Evolutionary conservation across 2,797 vertebrate genomes (phyloP).

Genomic region (Falco cherrug): DNA sequence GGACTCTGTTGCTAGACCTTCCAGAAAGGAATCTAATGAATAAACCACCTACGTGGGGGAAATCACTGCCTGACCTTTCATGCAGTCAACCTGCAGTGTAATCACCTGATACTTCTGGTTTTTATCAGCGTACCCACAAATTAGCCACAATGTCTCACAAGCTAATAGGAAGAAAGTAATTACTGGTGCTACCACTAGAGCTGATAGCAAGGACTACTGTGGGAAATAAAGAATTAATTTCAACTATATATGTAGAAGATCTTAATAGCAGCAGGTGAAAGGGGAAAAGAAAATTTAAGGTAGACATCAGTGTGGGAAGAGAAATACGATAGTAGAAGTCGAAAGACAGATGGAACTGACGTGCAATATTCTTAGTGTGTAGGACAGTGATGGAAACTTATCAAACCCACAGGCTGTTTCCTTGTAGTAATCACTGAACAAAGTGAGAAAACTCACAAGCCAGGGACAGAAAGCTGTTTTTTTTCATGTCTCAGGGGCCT

Average conservation of each 20-base stretch:
- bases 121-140: neutral
- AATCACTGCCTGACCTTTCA: neutral
- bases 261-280: conserved; percentile 11
- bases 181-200: neutral
- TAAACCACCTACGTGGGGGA: neutral
- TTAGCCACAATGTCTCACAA: neutral
- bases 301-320: neutral
- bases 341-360: neutral
- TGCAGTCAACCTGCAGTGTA: neutral
- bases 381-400: neutral
- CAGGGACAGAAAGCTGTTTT: neutral
- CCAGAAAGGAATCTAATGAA: neutral
- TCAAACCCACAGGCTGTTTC: neutral
- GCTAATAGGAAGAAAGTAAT: neutral
- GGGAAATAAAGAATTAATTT: conserved; percentile 50
- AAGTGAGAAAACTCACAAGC: neutral
- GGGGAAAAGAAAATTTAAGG: neutral
- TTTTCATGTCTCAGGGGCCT: neutral
- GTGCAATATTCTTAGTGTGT: neutral
- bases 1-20: neutral
- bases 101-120: neutral
- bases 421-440: neutral
- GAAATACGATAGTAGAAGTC: neutral
- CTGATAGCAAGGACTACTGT: neutral
- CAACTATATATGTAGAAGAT: neutral